These are phyloP conservation scores for Ericerus pela DNA, from an alignment of 1,140 invertebrate genomes.

Conservation along the genomic window DNA sequence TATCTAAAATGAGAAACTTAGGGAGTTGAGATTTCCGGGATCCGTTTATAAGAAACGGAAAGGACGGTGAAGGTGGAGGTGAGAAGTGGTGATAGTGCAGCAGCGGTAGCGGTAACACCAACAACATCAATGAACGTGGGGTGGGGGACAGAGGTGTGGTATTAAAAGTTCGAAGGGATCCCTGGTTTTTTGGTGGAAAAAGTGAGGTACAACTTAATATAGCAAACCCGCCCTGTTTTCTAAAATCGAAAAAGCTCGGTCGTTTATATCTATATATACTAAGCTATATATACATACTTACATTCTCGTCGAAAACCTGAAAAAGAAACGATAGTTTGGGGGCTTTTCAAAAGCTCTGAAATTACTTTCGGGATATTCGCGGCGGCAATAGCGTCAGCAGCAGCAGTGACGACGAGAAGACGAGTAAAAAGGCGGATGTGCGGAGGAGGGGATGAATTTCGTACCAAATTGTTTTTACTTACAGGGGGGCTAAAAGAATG, in stretches of 20 bases:
- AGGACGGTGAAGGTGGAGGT: too few species aligned
- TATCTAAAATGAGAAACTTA: constrained; percentile 11
- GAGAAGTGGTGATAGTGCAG: too few species aligned
- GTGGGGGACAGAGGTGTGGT: constrained; percentile 6
- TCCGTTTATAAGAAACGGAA: constrained; percentile 11
- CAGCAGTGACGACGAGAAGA: too few species aligned
- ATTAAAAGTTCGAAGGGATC: neutral
- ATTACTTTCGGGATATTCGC: constrained; percentile 9
- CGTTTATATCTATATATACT: too few species aligned
- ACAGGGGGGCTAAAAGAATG: too few species aligned
- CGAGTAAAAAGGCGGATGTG: neutral
- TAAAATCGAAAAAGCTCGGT: constrained; percentile 1
- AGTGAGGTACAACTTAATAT: constrained; percentile 3
- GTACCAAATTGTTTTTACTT: constrained; percentile 11
- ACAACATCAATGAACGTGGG: too few species aligned
- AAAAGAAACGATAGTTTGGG: constrained; percentile 12
- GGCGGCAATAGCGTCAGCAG: too few species aligned
- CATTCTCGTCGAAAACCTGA: neutral
- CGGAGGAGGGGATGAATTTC: constrained; percentile 6
- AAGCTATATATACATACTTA: too few species aligned
- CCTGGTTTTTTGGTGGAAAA: too few species aligned
- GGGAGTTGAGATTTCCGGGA: constrained; percentile 10
- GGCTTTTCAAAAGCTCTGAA: constrained; percentile 12
- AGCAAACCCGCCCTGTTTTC: constrained; percentile 8
- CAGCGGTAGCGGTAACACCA: too few species aligned